These are phyloP conservation scores for Drymodes brunneopygia DNA, from an alignment of 2,113 vertebrate genomes.

Conservation along the genomic window DNA sequence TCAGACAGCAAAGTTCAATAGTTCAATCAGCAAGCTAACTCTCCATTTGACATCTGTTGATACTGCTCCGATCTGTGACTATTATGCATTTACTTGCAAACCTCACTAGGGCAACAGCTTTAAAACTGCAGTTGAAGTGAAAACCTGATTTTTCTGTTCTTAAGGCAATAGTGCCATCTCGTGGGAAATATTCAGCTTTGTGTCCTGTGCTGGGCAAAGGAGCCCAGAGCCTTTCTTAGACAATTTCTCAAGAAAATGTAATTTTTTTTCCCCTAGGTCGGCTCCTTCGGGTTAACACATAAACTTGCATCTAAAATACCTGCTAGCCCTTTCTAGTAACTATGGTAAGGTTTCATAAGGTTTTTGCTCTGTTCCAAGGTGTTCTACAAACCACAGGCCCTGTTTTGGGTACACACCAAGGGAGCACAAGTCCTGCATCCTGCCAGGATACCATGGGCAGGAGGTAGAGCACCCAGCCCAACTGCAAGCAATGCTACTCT, in stretches of 20 bases:
- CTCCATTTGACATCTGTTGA: not conserved
- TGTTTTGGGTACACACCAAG: too few species aligned
- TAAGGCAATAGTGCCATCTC: conserved; percentile 69
- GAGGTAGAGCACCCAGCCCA: not conserved
- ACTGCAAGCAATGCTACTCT: not conserved
- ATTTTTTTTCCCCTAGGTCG: not conserved
- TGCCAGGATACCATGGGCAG: not conserved
- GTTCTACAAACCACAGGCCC: not conserved
- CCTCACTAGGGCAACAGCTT: not conserved
- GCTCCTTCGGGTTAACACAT: rapidly evolving
- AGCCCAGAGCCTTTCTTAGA: not conserved
- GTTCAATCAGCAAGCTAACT: not conserved
- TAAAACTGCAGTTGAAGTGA: not conserved
- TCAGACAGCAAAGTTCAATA: not conserved
- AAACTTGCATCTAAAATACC: not conserved
- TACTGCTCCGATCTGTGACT: not conserved
- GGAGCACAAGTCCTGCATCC: not conserved
- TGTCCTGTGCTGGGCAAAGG: not conserved
- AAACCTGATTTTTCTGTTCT: not conserved
- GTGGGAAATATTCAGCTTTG: not conserved
- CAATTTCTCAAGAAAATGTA: not conserved
- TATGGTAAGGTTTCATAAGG: not conserved
- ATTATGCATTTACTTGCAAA: not conserved
- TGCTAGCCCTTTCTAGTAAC: not conserved
- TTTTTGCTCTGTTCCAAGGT: not conserved